Conservation (phyloP, 2,888 invertebrate genomes). For the Andrena minutula region DNA sequence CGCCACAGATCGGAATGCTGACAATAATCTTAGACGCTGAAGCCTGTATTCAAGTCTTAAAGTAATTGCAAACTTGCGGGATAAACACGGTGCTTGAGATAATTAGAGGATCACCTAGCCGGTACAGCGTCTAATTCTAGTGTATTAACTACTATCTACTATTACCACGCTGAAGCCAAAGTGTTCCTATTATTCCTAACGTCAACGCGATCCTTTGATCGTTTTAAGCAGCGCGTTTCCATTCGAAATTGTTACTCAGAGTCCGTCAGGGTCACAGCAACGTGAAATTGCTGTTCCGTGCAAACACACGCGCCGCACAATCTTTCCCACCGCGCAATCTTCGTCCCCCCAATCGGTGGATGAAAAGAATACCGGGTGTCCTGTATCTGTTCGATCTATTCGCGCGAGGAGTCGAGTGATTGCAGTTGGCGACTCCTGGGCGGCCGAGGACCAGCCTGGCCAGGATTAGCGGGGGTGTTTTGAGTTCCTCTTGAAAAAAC, state of each 20-base stretch:
- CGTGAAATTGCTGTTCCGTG: background rate
- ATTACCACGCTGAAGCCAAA: background rate
- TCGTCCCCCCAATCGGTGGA: background rate
- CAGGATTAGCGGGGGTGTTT: background rate
- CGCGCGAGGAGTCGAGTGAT: conserved; percentile 23
- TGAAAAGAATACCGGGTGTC: background rate
- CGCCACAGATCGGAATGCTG: background rate
- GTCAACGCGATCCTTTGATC: background rate
- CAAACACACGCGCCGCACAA: background rate
- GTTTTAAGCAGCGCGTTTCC: background rate
- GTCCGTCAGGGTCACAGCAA: background rate
- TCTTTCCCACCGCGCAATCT: background rate
- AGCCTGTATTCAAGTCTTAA: background rate
- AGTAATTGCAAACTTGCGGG: conserved; percentile 7
- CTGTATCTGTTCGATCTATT: conserved; percentile 19
- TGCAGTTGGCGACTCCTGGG: background rate
- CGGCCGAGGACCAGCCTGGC: conserved; percentile 8
- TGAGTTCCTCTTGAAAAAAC: background rate
- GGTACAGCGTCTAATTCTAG: conserved; percentile 9
- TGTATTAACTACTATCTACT: conserved; percentile 9
- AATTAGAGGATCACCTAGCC: conserved; percentile 8
- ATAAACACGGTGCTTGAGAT: conserved; percentile 8
- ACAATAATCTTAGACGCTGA: background rate
- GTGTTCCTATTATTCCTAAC: background rate
- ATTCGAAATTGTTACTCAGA: background rate